A percentile compares a stretch with the other conserved stretches of the same genome.
Conservation (phyloP, 2,113 vertebrate genomes). For the Clarias gariepinus region DNA sequence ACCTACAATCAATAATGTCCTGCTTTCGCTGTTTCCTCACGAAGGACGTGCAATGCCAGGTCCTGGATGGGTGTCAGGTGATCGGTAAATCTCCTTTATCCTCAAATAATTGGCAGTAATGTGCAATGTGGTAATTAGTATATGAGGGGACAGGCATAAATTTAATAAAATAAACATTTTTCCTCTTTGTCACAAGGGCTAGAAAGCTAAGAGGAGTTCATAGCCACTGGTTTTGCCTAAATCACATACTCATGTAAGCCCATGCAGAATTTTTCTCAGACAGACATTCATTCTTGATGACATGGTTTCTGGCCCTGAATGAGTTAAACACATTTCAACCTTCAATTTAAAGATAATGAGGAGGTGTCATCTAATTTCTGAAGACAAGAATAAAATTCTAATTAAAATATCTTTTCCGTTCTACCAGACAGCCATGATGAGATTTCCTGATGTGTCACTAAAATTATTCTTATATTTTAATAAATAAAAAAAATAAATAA, state of each 20-base stretch:
- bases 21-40: not conserved
- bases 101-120: not conserved
- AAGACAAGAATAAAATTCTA: not conserved
- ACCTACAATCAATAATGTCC: not conserved
- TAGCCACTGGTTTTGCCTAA: not conserved
- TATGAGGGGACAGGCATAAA: not conserved
- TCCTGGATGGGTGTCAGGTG: not conserved
- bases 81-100: not conserved
- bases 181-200: not conserved
- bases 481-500: not conserved
- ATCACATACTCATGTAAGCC: not conserved
- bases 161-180: not conserved
- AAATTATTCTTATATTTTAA: not conserved
- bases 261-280: not conserved
- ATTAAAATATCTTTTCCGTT: not conserved
- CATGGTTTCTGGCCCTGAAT: not conserved
- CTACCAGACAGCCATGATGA: slow-evolving; percentile 2
- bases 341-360: not conserved
- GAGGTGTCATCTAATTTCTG: not conserved
- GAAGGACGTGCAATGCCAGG: not conserved
- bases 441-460: slow-evolving; percentile 10
- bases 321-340: not conserved
- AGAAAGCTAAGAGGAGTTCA: not conserved
- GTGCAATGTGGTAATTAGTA: not conserved
- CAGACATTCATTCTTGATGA: not conserved